These are phyloP conservation scores for Ethmia dodecea DNA, from an alignment of 2,888 invertebrate genomes.

Conservation along the genomic window DNA sequence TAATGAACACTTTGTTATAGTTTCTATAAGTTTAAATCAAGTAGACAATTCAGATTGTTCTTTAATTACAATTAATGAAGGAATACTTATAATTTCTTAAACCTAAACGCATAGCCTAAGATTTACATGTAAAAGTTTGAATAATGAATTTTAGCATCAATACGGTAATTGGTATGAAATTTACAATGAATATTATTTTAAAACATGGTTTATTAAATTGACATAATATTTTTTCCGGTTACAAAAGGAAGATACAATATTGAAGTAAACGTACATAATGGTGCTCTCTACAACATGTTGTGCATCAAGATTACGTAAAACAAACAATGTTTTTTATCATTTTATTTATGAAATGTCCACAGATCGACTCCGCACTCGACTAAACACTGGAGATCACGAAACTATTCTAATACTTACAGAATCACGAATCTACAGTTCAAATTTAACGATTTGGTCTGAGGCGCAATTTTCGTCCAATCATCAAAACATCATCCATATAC, in stretches of 20 bases:
- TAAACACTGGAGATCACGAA: constrained; percentile 66
- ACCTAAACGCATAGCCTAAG: constrained; percentile 41
- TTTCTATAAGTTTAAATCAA: constrained; percentile 26
- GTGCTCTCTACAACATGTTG: constrained; percentile 32
- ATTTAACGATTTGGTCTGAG: constrained; percentile 1
- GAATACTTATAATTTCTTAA: constrained; percentile 60
- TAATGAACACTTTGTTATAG: constrained; percentile 39
- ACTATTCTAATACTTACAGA: constrained; percentile 61
- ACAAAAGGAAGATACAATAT: constrained; percentile 32
- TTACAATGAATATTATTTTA: constrained; percentile 7
- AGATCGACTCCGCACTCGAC: constrained; percentile 54
- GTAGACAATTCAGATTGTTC: constrained; percentile 28
- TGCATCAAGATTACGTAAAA: constrained; percentile 20
- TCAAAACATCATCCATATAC: too few relatives aligned
- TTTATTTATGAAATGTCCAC: constrained; percentile 30
- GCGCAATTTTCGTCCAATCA: not conserved
- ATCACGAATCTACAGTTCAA: constrained; percentile 17
- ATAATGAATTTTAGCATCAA: not conserved
- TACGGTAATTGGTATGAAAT: constrained; percentile 1
- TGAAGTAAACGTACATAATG: constrained; percentile 20
- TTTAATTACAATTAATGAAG: constrained; percentile 35
- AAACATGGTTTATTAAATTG: constrained; percentile 2
- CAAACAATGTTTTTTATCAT: constrained; percentile 6
- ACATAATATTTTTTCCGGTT: constrained; percentile 23
- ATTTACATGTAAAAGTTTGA: constrained; percentile 2